phyloP scores from a whole-genome alignment of 2,113 vertebrate species.

The Crotalus helleri region DNA sequence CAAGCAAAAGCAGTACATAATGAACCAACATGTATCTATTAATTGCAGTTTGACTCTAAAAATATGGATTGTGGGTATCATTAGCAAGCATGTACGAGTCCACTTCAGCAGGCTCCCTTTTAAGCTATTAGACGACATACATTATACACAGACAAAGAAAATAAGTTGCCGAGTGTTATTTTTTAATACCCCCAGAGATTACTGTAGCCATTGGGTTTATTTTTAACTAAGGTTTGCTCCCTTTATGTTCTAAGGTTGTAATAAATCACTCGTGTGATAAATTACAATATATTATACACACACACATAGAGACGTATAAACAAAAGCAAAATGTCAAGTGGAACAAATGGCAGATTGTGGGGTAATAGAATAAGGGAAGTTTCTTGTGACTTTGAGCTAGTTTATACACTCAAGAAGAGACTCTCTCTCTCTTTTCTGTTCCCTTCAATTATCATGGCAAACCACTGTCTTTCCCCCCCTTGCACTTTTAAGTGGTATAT shows the following conservation, averaged over 20 bases:
- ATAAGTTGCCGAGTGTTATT: constrained; percentile 68
- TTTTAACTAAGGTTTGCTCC: constrained; percentile 72
- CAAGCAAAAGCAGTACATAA: not conserved
- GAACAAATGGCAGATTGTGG: not conserved
- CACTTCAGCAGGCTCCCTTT: constrained; percentile 68
- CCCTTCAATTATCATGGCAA: not conserved
- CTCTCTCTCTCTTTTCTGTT: not conserved
- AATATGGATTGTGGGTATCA: not conserved
- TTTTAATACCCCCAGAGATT: constrained; percentile 71
- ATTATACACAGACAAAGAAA: constrained; percentile 76
- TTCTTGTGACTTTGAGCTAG: constrained; percentile 5
- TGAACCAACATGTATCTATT: not conserved
- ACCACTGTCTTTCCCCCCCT: not conserved
- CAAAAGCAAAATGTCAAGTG: constrained; percentile 19
- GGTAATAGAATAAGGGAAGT: not conserved
- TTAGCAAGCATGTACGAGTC: not conserved
- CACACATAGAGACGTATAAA: not conserved
- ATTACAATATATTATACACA: constrained; percentile 25
- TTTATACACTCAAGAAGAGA: not conserved
- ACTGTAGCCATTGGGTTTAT: constrained; percentile 72
- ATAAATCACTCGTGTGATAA: constrained; percentile 65
- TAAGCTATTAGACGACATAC: constrained; percentile 73
- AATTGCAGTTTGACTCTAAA: not conserved
- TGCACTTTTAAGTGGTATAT: not conserved
- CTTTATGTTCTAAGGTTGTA: constrained; percentile 59